Percentiles rank a stretch among this genome's conserved stretches.
Evolutionary conservation across 2,888 invertebrate genomes (phyloP).

Genomic region (Lottia scabra): DNA sequence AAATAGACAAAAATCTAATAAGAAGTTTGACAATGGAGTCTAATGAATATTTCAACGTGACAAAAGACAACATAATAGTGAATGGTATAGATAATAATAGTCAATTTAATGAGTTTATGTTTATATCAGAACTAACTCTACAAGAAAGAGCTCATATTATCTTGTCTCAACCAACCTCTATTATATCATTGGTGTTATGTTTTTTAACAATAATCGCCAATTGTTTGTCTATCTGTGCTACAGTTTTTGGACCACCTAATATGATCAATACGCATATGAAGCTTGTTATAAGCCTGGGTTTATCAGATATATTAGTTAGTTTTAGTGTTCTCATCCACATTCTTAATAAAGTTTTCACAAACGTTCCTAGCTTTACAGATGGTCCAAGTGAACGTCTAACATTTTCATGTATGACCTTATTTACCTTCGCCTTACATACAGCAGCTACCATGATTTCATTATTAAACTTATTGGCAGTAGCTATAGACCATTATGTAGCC

Average conservation of each 20-base stretch:
- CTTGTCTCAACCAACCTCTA: conserved; percentile 41
- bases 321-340: conserved; percentile 47
- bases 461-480: conserved; percentile 52
- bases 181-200: conserved; percentile 43
- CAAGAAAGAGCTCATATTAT: conserved; percentile 32
- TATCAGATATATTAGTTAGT: conserved; percentile 53
- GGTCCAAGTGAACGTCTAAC: conserved; percentile 34
- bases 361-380: conserved; percentile 15
- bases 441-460: conserved; percentile 52
- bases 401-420: conserved; percentile 45
- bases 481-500: conserved; percentile 55
- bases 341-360: conserved; percentile 48
- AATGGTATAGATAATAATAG: too few relatives aligned
- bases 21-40: too few relatives aligned
- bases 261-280: conserved; percentile 53
- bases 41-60: too few relatives aligned
- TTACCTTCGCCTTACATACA: conserved; percentile 48
- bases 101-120: background rate
- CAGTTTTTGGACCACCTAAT: conserved; percentile 43
- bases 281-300: conserved; percentile 53
- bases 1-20: too few relatives aligned
- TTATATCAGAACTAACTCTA: conserved; percentile 16
- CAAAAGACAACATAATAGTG: too few relatives aligned
- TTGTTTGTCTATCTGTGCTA: conserved; percentile 55
- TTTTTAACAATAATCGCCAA: conserved; percentile 50